Percentiles rank a stretch among this genome's conserved stretches.
phyloP scores from a whole-genome alignment of 2,113 vertebrate species.

The Chinchilla lanigera region DNA sequence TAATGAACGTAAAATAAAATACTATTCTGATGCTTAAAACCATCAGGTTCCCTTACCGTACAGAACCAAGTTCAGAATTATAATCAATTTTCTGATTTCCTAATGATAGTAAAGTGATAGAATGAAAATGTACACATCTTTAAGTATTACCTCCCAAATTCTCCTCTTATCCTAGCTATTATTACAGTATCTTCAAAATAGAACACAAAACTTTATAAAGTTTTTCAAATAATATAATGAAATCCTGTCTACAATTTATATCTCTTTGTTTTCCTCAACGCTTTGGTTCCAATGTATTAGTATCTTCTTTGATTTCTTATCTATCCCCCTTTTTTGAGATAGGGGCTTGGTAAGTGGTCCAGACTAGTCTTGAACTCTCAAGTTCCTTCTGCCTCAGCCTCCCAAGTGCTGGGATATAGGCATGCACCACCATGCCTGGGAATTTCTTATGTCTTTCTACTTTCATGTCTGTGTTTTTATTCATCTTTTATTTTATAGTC shows the following conservation, averaged over 20 bases:
- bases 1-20: slow-evolving; percentile 45
- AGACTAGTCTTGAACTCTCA: not conserved
- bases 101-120: not conserved
- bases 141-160: not conserved
- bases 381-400: not conserved
- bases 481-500: not conserved
- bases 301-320: not conserved
- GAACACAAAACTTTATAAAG: not conserved
- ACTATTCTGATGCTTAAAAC: not conserved
- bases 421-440: not conserved
- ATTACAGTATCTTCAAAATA: not conserved
- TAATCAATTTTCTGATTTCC: slow-evolving; percentile 25
- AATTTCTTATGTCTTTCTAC: not conserved
- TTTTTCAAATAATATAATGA: slow-evolving; percentile 33
- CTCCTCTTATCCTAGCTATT: not conserved
- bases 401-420: not conserved
- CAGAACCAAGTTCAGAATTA: slow-evolving; percentile 23
- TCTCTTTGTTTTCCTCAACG: not conserved
- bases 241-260: not conserved
- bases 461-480: not conserved
- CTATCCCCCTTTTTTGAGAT: not conserved
- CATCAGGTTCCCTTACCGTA: not conserved
- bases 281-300: not conserved
- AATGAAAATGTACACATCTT: not conserved
- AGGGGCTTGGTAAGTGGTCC: not conserved